Conservation (phyloP, 1,140 invertebrate genomes). For the Maconellicoccus hirsutus region DNA sequence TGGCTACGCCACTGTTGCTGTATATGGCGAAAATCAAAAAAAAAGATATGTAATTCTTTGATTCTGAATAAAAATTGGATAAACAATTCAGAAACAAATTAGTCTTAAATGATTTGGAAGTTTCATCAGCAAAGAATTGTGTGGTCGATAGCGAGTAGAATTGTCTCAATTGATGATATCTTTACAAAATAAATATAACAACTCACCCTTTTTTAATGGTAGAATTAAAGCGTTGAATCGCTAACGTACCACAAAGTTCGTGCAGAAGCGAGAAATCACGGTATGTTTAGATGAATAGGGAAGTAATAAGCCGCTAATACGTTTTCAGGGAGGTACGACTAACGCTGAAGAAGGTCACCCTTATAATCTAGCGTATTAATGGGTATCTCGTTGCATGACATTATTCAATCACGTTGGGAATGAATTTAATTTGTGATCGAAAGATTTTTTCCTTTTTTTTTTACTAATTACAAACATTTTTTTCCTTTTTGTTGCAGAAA, state of each 20-base stretch:
- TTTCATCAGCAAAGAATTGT: no score
- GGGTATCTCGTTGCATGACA: background rate
- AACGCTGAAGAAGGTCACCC: background rate
- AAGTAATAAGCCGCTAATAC: background rate
- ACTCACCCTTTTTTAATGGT: background rate
- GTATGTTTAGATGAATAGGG: background rate
- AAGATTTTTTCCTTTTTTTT: background rate
- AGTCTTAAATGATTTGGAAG: no score
- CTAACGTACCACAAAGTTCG: background rate
- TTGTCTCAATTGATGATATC: no score
- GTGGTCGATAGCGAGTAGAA: no score
- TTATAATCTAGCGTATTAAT: background rate
- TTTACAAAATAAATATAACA: no score
- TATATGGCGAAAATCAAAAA: no score
- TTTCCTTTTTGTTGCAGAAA: background rate
- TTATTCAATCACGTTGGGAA: background rate
- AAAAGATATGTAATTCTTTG: no score
- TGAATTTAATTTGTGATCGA: background rate
- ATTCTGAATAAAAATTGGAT: no score
- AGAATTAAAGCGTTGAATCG: background rate
- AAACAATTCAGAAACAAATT: no score
- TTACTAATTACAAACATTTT: background rate
- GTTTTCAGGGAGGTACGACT: background rate
- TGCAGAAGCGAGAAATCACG: background rate
- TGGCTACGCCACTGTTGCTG: no score